phyloP scores from a whole-genome alignment of 2,797 vertebrate genomes.

The Oryzias sinensis region DNA sequence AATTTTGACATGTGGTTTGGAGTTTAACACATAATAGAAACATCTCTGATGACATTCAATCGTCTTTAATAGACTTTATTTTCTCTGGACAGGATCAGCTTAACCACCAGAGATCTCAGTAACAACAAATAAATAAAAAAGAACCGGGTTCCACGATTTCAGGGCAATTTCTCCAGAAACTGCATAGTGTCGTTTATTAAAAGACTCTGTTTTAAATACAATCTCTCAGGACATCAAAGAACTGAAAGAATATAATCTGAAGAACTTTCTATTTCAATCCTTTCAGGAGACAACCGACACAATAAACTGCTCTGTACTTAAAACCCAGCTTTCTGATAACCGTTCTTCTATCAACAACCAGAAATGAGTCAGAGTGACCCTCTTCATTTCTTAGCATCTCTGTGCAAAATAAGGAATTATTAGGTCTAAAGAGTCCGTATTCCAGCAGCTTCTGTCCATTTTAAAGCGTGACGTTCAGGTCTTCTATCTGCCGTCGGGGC shows the following conservation, averaged over 20 bases:
- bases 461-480: slow-evolving; percentile 1
- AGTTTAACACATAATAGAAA: too few species aligned
- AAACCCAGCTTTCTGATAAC: slow-evolving; percentile 25
- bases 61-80: too few species aligned
- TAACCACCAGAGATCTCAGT: too few species aligned
- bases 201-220: slow-evolving; percentile 75
- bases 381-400: slow-evolving; percentile 52
- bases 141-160: too few species aligned
- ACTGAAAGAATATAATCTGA: slow-evolving; percentile 47
- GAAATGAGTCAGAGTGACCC: slow-evolving; percentile 30
- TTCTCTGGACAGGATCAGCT: too few species aligned
- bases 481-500: slow-evolving; percentile 82
- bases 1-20: too few species aligned
- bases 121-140: too few species aligned
- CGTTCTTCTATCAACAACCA: slow-evolving; percentile 34
- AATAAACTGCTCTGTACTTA: slow-evolving; percentile 44
- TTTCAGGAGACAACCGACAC: slow-evolving; percentile 37
- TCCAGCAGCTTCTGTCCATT: slow-evolving; percentile 60
- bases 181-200: slow-evolving; percentile 72
- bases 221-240: slow-evolving; percentile 54
- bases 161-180: too few species aligned
- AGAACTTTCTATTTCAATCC: slow-evolving; percentile 10
- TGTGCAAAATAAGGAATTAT: slow-evolving; percentile 73
- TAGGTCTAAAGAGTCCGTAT: slow-evolving; percentile 39
- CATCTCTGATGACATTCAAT: too few species aligned